Evolutionary conservation across 1,140 invertebrate species (phyloP), one percentile per base, ranked within the genome.

Genomic region (Aphaenogaster floridana): DNA sequence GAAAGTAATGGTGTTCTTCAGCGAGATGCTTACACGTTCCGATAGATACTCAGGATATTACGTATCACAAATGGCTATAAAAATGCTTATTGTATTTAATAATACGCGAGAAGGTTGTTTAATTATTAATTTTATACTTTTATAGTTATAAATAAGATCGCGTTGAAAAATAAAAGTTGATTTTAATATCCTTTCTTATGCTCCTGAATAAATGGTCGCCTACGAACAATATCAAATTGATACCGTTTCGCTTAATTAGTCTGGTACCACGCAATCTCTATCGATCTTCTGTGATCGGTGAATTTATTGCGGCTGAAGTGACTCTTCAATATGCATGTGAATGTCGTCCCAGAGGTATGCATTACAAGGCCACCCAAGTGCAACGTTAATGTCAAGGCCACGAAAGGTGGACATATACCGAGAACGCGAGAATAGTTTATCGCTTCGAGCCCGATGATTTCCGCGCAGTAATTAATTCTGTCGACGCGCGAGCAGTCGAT

Each of bases 351-450:
- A 21, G 45, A 34, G 36, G 57, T 50, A 76, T 28, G 28, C 28
- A 28, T 89, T 72, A 77, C 48, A 74, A 87, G 59, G 50, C 57
- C 52, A 66, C 15, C 45, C 42, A 54, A 45, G 52, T 36, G 84
- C 86, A 84, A 84, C 84, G 63, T 81, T 89, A 89, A 90, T 90
- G 88, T 79, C 89, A 90, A 90, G 89, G 88, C 34, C 88, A 45
- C 17, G 28, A 28, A 79, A 90, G 64, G 21, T 59, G 69, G 45
- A 42, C n/a, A 13, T 17, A 5, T 13, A 17, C n/a, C 54, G 71
- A 48, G 28, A 28, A 39, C 28, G 54, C 45, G 36, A 17, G n/a
- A 85, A 54, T 79, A 86, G 39, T 88, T 74, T 68, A 88, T 42
- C 42, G 64, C 54, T 59, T 39, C 50, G 39, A 76, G n/a, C 54